A percentile compares a stretch with the other conserved stretches of the same genome.
Conservation (phyloP, 2,113 vertebrate genomes). For the Halichoerus grypus region DNA sequence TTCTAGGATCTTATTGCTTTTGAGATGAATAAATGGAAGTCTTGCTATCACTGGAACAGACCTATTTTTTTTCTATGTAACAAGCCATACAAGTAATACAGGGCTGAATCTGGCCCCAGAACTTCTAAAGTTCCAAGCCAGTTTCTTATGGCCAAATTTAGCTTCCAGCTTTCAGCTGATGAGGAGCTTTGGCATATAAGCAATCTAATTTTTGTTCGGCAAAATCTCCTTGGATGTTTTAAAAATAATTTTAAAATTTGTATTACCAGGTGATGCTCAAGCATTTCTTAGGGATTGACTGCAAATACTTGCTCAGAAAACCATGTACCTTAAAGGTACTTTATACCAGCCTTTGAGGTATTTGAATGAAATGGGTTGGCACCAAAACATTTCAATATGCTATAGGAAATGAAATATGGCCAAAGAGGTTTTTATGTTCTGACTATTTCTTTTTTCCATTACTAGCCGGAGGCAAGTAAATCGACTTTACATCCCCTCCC, state of each 20-base stretch:
- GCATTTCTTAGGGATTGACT: constrained; percentile 67
- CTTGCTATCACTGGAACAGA: constrained; percentile 69
- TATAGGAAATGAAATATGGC: constrained; percentile 83
- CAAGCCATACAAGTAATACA: constrained; percentile 20
- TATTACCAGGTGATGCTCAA: constrained; percentile 72
- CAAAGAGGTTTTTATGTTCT: constrained; percentile 83
- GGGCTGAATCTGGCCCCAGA: constrained; percentile 55
- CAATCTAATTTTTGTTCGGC: constrained; percentile 74
- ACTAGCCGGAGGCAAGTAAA: constrained; percentile 79
- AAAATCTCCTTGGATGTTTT: constrained; percentile 58
- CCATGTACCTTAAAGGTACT: constrained; percentile 75
- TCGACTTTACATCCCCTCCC: constrained; percentile 73
- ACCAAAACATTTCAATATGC: constrained; percentile 83
- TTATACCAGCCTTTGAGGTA: constrained; percentile 67
- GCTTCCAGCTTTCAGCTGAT: constrained; percentile 66
- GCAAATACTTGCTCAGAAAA: constrained; percentile 72
- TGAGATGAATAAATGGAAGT: constrained; percentile 76
- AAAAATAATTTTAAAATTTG: constrained; percentile 61
- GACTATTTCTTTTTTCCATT: constrained; percentile 81
- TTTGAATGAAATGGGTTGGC: constrained; percentile 78
- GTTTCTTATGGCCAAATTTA: constrained; percentile 69
- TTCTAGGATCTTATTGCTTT: constrained; percentile 72
- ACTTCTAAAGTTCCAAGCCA: constrained; percentile 69
- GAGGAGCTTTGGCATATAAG: constrained; percentile 65
- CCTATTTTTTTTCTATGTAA: constrained; percentile 10